Base-by-base conservation (phyloP, 2,113 vertebrate genomes). In the Cyprinodon tularosa region DNA sequence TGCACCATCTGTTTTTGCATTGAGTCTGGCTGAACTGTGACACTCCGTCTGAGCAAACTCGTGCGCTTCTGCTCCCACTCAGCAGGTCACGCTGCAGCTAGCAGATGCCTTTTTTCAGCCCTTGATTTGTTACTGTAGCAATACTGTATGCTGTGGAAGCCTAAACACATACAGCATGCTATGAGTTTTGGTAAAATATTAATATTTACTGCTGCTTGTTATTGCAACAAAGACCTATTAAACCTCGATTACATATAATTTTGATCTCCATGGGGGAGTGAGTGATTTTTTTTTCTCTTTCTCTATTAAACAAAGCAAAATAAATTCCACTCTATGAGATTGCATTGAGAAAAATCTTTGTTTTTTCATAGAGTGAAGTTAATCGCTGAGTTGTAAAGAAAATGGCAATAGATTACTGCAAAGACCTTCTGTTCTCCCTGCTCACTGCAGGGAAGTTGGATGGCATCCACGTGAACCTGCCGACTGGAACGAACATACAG, bases 241-340 rank as follows among this genome's bases (percentile, higher is more conserved):
- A 90, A 91, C 86, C 83, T 82, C 80, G 87, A 77, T 90, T 90
- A 90, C 80, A 81, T 83, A 72, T 87, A 76, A 84, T 77, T 84
- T 74, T 72, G 72, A 83, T 78, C 76, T 83, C 78, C 78, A 64
- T 65, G 59, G 76, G 77, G 42, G 67, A 60, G 60, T 65, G 38
- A 68, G 76, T 72, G 67, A 50, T 66, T 71, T 81, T 76, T 68
- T 84, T 45, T 45, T 57, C 20, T 29, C 29, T 57, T 57, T 57
- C 50, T 88, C 83, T 82, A 61, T 65, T 44, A 44, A 65, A 17
- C 50, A 53, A 40, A 81, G 83, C 84, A 81, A 86, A 88, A 80
- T 42, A 8, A 62, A 88, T 82, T 87, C 81, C 84, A 62, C 65
- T 81, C 66, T 82, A 63, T 81, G 82, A 76, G 63, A 90, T 76